phyloP scores from a whole-genome alignment of 2,888 invertebrate species.

The Hirtodrosophila trivittata region DNA sequence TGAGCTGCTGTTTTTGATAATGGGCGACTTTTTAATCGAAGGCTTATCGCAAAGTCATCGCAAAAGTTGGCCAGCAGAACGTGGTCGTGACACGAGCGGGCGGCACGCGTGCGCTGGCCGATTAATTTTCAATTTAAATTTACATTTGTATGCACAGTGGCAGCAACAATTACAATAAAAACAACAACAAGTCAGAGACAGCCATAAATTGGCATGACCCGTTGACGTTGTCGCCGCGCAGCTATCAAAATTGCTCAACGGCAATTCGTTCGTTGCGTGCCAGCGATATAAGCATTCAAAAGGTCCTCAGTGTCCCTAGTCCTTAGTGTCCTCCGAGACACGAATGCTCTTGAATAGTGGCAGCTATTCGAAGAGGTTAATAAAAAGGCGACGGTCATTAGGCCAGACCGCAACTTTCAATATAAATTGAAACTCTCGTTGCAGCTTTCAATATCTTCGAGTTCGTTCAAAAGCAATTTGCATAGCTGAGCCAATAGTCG shows the following conservation, averaged over 20 bases:
- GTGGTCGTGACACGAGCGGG: slow-evolving; percentile 14
- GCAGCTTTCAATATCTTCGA: no score
- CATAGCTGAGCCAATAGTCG: no score
- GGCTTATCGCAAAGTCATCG: slow-evolving; percentile 55
- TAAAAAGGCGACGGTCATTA: slow-evolving; percentile 54
- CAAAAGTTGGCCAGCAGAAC: slow-evolving; percentile 39
- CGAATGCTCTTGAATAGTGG: slow-evolving; percentile 13
- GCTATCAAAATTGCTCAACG: slow-evolving; percentile 70
- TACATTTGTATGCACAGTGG: slow-evolving; percentile 63
- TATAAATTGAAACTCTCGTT: no score
- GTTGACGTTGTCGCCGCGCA: slow-evolving; percentile 50
- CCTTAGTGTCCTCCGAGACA: slow-evolving; percentile 23
- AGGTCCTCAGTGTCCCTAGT: slow-evolving; percentile 38
- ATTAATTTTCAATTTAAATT: slow-evolving; percentile 73
- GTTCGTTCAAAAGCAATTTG: no score
- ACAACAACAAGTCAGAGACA: slow-evolving; percentile 13
- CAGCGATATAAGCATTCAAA: slow-evolving; percentile 56
- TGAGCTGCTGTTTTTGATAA: slow-evolving; percentile 42
- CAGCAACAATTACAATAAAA: slow-evolving; percentile 13
- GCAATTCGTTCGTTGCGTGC: slow-evolving; percentile 31
- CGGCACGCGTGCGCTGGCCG: slow-evolving; percentile 39
- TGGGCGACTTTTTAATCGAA: slow-evolving; percentile 57
- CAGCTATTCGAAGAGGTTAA: slow-evolving; percentile 26
- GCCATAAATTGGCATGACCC: slow-evolving; percentile 58
- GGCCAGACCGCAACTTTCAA: no score